Base-by-base conservation (phyloP, 2,113 vertebrate genomes). In the Coptodon bakossiorum region DNA sequence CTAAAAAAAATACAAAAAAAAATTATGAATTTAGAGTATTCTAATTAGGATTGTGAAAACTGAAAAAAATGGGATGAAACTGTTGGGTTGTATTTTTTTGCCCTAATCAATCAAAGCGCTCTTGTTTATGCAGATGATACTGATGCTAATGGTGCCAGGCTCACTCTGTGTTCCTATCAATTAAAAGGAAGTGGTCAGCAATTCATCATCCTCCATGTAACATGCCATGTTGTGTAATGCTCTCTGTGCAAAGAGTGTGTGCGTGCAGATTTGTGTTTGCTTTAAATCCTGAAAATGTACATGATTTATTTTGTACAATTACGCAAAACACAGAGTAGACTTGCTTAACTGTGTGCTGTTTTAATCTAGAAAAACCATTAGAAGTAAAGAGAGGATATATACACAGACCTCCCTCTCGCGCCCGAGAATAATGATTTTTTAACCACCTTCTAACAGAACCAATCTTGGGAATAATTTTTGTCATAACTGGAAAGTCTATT, bases 31-130 rank as follows among this genome's bases (percentile, higher is more conserved):
- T 59, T 19, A 63, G 8, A 54, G 59, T 79, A 13, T 12, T 78
- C 68, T 82, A 82, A 89, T 91, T 66, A 89, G 61, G 56, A 86
- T 83, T 31, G 38, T 76, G 61, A 34, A 34, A 56, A 66, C 50
- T 24, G 5, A 38, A 71, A 71, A 83, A 27, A 71, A 87, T 73
- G 80, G 3, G 89, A 59, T 81, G 52, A 84, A 84, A 82, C 76
- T 57, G 84, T 90, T 79, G 87, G 56, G 31, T 76, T 90, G 66
- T 24, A 27, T 88, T 86, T 84, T 53, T 29, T 45, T 84, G 53
- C 84, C 89, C 89, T 90, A 92, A 95, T 96, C 94, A 93, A 92
- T 94, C 94, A 95, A 76, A 59, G n/a, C 83, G 57, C 53, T 85
- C 83, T 79, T 93, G 92, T 86, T 94, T 91, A 90, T 88, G 86